Percentiles rank a stretch among this genome's conserved stretches.
These are phyloP conservation scores for Leucophenga maculata DNA, from an alignment of 2,888 invertebrate species.

Conservation along the genomic window DNA sequence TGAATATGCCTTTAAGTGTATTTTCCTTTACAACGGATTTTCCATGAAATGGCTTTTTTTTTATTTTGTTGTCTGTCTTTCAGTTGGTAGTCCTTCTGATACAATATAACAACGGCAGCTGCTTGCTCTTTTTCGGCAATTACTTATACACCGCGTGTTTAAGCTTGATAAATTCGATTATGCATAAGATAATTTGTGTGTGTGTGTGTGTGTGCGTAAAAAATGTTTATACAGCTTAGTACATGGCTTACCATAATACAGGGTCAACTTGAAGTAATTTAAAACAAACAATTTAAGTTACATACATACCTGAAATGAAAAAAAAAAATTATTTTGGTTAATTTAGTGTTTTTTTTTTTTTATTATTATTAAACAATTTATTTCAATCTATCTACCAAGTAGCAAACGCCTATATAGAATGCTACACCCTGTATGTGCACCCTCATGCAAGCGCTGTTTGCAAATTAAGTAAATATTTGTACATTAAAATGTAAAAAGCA, in stretches of 20 bases:
- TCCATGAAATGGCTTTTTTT: conserved; percentile 17
- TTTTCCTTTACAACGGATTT: conserved; percentile 15
- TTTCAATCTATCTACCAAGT: too few species aligned
- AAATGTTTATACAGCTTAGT: not conserved
- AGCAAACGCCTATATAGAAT: too few species aligned
- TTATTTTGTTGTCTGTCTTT: conserved; percentile 37
- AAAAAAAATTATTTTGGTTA: too few species aligned
- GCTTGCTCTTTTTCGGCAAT: not conserved
- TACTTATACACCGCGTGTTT: not conserved
- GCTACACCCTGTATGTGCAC: conserved; percentile 12
- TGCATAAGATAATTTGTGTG: conserved; percentile 37
- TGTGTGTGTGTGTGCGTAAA: not conserved
- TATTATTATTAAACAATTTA: not conserved
- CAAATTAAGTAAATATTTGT: conserved; percentile 20
- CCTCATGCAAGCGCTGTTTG: not conserved
- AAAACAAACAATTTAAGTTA: not conserved
- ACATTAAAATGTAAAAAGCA: not conserved
- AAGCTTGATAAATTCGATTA: conserved; percentile 47
- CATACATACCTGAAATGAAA: conserved; percentile 48
- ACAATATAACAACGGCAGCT: conserved; percentile 13
- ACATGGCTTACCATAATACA: conserved; percentile 7
- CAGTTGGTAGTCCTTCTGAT: conserved; percentile 20
- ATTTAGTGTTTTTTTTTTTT: conserved; percentile 31
- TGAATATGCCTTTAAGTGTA: conserved; percentile 27
- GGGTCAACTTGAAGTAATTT: conserved; percentile 39